Percentiles rank a stretch among this genome's conserved stretches.
Evolutionary conservation across 2,888 invertebrate species (phyloP).

Genomic region (Dasypolia templi): DNA sequence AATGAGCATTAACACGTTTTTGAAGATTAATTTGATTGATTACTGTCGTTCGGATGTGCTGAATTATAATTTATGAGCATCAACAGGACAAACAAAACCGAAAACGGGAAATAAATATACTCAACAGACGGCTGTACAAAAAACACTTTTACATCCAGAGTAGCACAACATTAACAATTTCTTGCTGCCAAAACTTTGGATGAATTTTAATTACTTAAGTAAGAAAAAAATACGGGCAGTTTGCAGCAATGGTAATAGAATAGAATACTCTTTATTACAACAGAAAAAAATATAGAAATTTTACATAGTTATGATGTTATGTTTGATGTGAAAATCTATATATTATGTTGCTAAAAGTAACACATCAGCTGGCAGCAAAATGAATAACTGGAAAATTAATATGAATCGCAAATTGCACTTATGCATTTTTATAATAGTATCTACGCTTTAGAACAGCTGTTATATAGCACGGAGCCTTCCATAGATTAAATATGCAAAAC

Average conservation of each 20-base stretch:
- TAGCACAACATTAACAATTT: neutral
- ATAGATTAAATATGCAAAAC: constrained; percentile 40
- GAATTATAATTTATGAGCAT: constrained; percentile 9
- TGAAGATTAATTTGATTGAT: constrained; percentile 34
- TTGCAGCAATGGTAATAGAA: neutral
- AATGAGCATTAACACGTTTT: constrained; percentile 5
- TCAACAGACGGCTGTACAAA: neutral
- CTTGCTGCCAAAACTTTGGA: neutral
- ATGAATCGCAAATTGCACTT: neutral
- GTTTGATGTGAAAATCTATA: too few species aligned
- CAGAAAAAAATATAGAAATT: too few species aligned
- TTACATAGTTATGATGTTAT: too few species aligned
- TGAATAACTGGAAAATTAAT: neutral
- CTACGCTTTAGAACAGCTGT: neutral
- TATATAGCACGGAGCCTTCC: neutral
- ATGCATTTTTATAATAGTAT: neutral
- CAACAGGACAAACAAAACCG: neutral
- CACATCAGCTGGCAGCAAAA: neutral
- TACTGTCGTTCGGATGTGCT: constrained; percentile 6
- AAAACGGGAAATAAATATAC: neutral
- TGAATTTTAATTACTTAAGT: too few species aligned
- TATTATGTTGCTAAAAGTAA: neutral
- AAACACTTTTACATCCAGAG: neutral
- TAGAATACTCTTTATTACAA: too few species aligned
- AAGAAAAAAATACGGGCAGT: neutral